Base-by-base conservation (phyloP, 2,113 vertebrate species). In the Felis chaus region DNA sequence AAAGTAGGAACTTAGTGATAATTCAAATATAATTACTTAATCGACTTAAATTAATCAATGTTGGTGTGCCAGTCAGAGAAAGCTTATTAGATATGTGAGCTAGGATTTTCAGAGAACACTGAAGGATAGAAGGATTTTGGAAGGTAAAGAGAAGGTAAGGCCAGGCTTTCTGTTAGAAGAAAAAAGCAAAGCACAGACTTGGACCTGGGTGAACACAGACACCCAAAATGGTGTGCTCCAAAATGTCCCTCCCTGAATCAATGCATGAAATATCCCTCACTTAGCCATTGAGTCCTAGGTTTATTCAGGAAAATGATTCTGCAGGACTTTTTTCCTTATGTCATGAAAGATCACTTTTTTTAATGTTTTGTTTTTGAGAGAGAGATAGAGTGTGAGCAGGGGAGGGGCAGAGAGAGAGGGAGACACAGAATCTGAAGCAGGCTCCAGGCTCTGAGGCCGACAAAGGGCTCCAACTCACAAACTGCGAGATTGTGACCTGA, bases 11-110 rank as follows among this genome's bases (percentile, higher is more conserved):
- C 55, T 68, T 97, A 73, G 31, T 33, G 71, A 79, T 79, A 94
- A 96, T 88, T 83, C 83, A 78, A 92, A 88, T 92, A 94, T 94
- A 93, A 95, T 61, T 85, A 18, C 45, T 94, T n/a, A 71, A 84
- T 31, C 33, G 5, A 94, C 25, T 89, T 89, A 83, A 92, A 55
- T 86, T 96, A 97, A 96, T 93, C 45, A 78, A 74, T 78, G 10
- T 89, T 92, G 50, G 45, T 78, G 25, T 68, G 57, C 53, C 45
- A 53, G 27, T 89, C 82, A 57, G 13, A 90, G 4, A 76, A 92
- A 25, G 3, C 16, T 86, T 96, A 89, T 89, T 78, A 61, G 21
- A 45, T 55, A 88, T 27, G 48, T n/a, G 31, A 48, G 5, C 48
- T 87, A 66, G 31, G 3, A 88, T 85, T 94, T 84, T 87, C 92